Conservation (phyloP, 2,888 invertebrate species). For the Oscheius sp. region DNA sequence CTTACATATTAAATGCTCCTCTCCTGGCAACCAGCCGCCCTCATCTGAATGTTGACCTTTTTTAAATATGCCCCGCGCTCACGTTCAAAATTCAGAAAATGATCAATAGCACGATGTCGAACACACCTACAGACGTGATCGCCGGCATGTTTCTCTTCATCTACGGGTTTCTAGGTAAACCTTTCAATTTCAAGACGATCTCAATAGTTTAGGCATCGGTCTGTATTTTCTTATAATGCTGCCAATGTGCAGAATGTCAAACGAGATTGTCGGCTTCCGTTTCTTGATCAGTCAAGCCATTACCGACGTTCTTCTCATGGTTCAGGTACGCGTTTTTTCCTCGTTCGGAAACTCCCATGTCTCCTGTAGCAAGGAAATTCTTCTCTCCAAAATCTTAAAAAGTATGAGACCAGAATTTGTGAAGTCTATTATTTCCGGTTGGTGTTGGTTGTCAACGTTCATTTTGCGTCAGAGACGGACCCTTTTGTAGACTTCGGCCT, state of each 20-base stretch:
- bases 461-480: slow-evolving; percentile 9
- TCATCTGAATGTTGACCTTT: too few relatives aligned
- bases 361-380: too few relatives aligned
- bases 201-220: slow-evolving; percentile 47
- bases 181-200: neutral
- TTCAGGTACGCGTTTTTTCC: slow-evolving; percentile 45
- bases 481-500: neutral
- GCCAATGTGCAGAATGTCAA: slow-evolving; percentile 60
- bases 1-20: slow-evolving; percentile 16
- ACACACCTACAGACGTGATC: slow-evolving; percentile 49
- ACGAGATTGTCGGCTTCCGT: slow-evolving; percentile 64
- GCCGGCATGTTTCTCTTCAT: slow-evolving; percentile 61
- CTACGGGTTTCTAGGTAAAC: slow-evolving; percentile 54
- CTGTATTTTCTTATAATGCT: slow-evolving; percentile 56
- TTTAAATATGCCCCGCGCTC: neutral
- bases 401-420: neutral
- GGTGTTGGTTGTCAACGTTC: slow-evolving; percentile 23
- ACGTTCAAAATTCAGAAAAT: neutral
- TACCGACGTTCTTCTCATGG: slow-evolving; percentile 60
- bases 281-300: slow-evolving; percentile 61
- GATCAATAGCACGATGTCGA: slow-evolving; percentile 28
- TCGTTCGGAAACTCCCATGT: neutral
- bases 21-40: neutral
- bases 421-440: slow-evolving; percentile 15
- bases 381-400: too few relatives aligned